Evolutionary conservation across 2,113 vertebrate species (phyloP), one percentile per base, ranked within the genome.

Genomic region (Crotalus tigris): DNA sequence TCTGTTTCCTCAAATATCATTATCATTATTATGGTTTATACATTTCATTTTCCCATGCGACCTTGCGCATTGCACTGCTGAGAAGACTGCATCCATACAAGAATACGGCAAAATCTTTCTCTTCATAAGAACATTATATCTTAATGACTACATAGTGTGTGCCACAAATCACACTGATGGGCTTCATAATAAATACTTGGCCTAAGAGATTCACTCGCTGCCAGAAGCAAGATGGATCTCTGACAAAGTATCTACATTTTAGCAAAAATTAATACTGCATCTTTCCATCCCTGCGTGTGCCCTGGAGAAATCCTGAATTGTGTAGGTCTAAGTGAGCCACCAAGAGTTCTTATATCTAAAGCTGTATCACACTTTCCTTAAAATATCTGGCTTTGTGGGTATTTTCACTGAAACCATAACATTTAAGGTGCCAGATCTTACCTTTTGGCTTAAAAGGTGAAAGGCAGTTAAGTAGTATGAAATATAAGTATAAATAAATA

Each of bases 301-400:
- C 90, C 19, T 3, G n/a, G 94, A 49, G 90, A 58, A 58, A 87
- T 88, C 53, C 0, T 2, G 33, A 94, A 93, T 96, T 97, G 95
- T 88, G 69, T 55, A 55, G 12, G 88, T 91, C 91, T 95, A 0
- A 4, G 24, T 86, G 87, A 57, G 90, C 57, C 54, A 94, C 93
- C 90, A 87, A 92, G 29, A 94, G 95, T 94, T 92, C 33, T 95
- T 94, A 95, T 97, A 93, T 95, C 96, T 97, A 95, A 97, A 95
- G 90, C 89, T 85, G 12, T 54, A 92, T 94, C 64, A 75, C 24
- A 39, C 92, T 95, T 96, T 94, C 95, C 94, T 96, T 96, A 97
- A 96, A 96, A 95, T 96, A 95, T 93, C 51, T 88, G 95, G 93
- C 87, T 92, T 95, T 96, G 91, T 54, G 93, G 55, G 58, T 90